phyloP scores from a whole-genome alignment of 2,888 invertebrate genomes.

The Bombyx huttoni region DNA sequence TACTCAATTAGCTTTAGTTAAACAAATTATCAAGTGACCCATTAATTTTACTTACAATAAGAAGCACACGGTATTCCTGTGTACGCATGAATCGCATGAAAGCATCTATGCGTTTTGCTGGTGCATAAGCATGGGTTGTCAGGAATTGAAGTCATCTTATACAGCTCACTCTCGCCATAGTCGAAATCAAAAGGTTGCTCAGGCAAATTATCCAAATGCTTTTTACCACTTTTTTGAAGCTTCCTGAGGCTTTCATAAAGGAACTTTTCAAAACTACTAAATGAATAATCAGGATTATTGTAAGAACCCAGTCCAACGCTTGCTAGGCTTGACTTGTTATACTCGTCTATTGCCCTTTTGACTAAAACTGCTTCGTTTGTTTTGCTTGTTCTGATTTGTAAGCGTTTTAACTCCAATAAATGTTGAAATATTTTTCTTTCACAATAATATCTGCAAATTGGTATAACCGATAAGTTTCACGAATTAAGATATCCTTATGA shows the following conservation, averaged over 20 bases:
- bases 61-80: conserved; percentile 91
- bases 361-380: conserved; percentile 90
- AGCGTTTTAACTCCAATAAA: conserved; percentile 89
- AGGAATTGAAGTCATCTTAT: conserved; percentile 75
- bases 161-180: conserved; percentile 66
- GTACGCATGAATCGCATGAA: conserved; percentile 92
- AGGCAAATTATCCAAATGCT: conserved; percentile 75
- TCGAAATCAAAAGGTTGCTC: conserved; percentile 67
- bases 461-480: not conserved
- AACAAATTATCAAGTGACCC: no score
- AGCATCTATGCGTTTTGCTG: conserved; percentile 89
- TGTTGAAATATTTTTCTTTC: conserved; percentile 95
- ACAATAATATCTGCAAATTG: conserved; percentile 81
- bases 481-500: not conserved
- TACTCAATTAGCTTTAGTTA: not conserved
- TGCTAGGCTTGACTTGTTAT: conserved; percentile 81
- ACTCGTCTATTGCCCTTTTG: conserved; percentile 88
- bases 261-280: conserved; percentile 88
- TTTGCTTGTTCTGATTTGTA: conserved; percentile 92
- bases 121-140: conserved; percentile 88
- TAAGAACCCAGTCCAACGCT: conserved; percentile 77
- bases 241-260: conserved; percentile 88
- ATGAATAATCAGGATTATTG: conserved; percentile 76
- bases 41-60: conserved; percentile 77
- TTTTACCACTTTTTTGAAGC: conserved; percentile 79